Evolutionary conservation across 2,113 vertebrate genomes (phyloP), one percentile per base, ranked within the genome.

Genomic region (Ranitomeya imitator): DNA sequence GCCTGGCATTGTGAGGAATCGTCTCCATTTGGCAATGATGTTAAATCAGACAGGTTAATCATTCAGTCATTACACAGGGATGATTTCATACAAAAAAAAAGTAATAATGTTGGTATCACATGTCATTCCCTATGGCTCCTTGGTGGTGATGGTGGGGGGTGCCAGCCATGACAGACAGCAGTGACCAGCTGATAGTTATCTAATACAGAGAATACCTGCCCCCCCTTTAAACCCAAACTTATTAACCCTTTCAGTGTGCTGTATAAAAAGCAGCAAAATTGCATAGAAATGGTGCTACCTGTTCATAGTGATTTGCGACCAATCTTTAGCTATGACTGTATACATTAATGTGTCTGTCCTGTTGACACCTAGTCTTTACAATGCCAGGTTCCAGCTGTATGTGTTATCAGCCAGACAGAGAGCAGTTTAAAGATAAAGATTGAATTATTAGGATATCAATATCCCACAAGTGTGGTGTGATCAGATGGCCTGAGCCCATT

Each of bases 401-500:
- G 45, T 79, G 74, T 76, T 89, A 89, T 85, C 87, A 85, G 87
- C 23, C 87, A 85, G 71, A 83, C 63, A 74, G 60, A 57, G 81
- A 26, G 71, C 67, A 82, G 31, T 87, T 60, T 80, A 73, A 61
- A 83, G 55, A 60, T 79, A 89, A 69, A 63, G 74, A 65, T 77
- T 79, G 45, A 60, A 57, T 89, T 84, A 89, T 79, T 85, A 85
- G 60, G 81, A 84, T 85, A 89, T 85, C 87, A 65, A 85, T 89
- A 79, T 65, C 87, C 63, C 19, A n/a, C 60, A 57, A 84, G 65
- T 69, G 73, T 90, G 87, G 83, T 93, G 93, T 94, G 93, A 91
- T 92, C 92, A 92, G 90, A 93, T 94, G 91, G 91, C 90, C 91
- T 90, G 92, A 93, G 94, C 95, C 94, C 95, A 94, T 92, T 93